phyloP scores from a whole-genome alignment of 2,888 invertebrate species.

The Sinelater perroti region DNA sequence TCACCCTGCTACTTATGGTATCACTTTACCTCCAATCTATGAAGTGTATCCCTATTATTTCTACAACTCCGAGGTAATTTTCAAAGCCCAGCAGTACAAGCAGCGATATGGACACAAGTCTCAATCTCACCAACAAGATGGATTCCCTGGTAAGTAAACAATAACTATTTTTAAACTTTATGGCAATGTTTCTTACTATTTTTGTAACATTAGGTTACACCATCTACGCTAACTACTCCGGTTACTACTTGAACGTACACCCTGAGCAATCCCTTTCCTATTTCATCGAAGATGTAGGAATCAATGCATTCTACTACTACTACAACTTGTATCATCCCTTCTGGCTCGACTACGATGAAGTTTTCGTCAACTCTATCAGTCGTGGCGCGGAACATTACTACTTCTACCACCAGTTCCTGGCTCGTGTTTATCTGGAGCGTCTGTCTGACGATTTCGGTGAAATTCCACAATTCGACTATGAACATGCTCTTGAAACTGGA shows the following conservation, averaged over 20 bases:
- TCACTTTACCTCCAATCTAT: slow-evolving; percentile 75
- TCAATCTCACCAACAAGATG: background rate
- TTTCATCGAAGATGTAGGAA: slow-evolving; percentile 76
- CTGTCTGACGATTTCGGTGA: slow-evolving; percentile 75
- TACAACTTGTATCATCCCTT: slow-evolving; percentile 69
- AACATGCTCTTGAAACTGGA: slow-evolving; percentile 65
- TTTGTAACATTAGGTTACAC: slow-evolving; percentile 55
- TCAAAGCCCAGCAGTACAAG: slow-evolving; percentile 1
- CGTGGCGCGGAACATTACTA: slow-evolving; percentile 74
- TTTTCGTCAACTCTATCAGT: slow-evolving; percentile 63
- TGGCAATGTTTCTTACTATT: background rate
- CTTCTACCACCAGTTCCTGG: slow-evolving; percentile 72
- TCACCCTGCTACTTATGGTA: slow-evolving; percentile 69
- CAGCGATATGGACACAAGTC: slow-evolving; percentile 2
- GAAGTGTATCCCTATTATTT: slow-evolving; percentile 79
- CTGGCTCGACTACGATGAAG: slow-evolving; percentile 68
- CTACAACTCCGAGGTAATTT: slow-evolving; percentile 53
- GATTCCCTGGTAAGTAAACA: background rate
- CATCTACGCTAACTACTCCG: slow-evolving; percentile 71
- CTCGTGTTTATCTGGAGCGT: slow-evolving; percentile 80
- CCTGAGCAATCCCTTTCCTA: slow-evolving; percentile 69
- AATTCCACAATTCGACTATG: slow-evolving; percentile 67
- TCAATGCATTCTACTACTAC: slow-evolving; percentile 73
- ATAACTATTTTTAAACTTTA: too few relatives aligned
- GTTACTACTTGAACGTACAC: slow-evolving; percentile 64